Evolutionary conservation across 2,888 invertebrate species (phyloP), one percentile per base, ranked within the genome.

Genomic region (Eristalis arbustorum): DNA sequence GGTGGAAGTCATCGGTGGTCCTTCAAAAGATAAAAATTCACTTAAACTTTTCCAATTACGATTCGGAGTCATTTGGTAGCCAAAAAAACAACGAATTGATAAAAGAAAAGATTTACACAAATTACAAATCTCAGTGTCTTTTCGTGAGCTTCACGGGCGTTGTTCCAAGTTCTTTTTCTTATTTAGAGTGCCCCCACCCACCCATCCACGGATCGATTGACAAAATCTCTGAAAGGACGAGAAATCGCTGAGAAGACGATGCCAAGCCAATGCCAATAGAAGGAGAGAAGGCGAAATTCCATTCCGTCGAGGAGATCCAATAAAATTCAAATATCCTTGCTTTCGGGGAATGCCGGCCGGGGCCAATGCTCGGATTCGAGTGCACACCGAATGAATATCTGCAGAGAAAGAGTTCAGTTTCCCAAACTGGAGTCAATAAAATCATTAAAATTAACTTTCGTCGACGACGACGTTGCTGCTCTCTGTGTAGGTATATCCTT

Each of bases 11-110:
- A 31, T 31, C 57, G 57, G 56, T 18, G 4, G 10, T 62, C 14
- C 56, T 59, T 63, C 63, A 76, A 40, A 77, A 84, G 84, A 79
- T 84, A 84, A 88, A 88, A 88, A 88, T 88, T 88, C 88, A 88
- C 88, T 88, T 88, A 83, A 88, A 88, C 88, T 88, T 88, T 88
- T 88, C 88, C 88, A 88, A 88, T 88, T 88, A 88, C 88, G 88
- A 83, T 62, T 83, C 72, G 78, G 71, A 88, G 88, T 88, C 83
- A 85, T 68, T 42, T 14, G 61, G n/a, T 37, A 31, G 62, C 37
- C 63, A 75, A 68, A 71, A 68, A 57, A n/a, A n/a, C n/a, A n/a
- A n/a, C n/a, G n/a, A n/a, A 85, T 71, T 71, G 72, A 42, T 77
- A 64, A 77, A 81, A 74, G 49, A 69, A 88, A 88, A 85, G 88